Evolutionary conservation across 2,888 invertebrate genomes (phyloP), one percentile per base, ranked within the genome.

Genomic region (Chrysotoxum bicinctum): DNA sequence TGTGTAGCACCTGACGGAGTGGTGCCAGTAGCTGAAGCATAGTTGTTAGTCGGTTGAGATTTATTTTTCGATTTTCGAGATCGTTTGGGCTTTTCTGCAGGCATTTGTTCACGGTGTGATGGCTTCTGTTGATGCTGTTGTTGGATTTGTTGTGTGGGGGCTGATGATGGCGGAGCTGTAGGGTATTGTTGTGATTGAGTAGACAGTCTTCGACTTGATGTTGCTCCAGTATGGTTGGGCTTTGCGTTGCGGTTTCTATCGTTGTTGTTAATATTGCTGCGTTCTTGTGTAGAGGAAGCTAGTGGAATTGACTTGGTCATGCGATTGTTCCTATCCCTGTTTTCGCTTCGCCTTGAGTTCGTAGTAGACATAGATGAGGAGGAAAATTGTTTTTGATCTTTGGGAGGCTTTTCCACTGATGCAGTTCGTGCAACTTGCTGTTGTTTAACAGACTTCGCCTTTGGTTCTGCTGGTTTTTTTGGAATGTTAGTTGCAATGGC

Each of bases 401-500:
- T 68, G 52, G 68, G 7, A 16, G 35, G 72, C 62, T 73, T 85
- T 16, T 76, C 75, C 16, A 68, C 43, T 23, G 48, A 6, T 32
- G 66, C 66, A 16, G 45, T 30, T 64, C 37, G 66, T 40, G 35
- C 2, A 45, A 50, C 45, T 56, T 80, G 40, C 10, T 87, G 87
- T 70, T 87, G 87, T 78, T 88, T 87, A 12, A 21, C 14, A 30
- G 83, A 75, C 75, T 88, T 88, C n/a, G 87, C 87, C 74, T 89
- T 89, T 74, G 87, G 83, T 69, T 88, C 88, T 3, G 84, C 70
- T 48, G 88, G 73, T 64, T 88, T 88, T 52, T 86, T 88, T 62
- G 88, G 77, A 83, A 77, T 87, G 87, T 86, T 90, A 87, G 12
- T 90, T 88, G 77, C 88, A 87, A 14, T 87, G 81, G 32, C n/a